phyloP scores from a whole-genome alignment of 1,140 invertebrate species.

The Sinella curviseta region DNA sequence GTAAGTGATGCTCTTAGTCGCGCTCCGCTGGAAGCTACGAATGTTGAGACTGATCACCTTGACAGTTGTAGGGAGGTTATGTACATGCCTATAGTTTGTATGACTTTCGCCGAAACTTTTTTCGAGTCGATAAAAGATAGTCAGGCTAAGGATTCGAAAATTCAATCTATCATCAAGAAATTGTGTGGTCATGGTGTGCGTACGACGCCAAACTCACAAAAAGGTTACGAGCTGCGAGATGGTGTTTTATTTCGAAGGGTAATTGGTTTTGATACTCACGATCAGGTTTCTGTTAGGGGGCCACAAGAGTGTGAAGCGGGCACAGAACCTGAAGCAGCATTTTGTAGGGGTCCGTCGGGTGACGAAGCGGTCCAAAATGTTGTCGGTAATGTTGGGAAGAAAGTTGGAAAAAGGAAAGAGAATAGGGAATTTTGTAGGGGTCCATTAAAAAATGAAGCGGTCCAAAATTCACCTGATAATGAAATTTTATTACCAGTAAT shows the following conservation, averaged over 20 bases:
- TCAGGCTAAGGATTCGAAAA: background rate
- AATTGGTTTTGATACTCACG: background rate
- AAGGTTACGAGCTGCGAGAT: background rate
- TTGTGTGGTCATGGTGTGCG: background rate
- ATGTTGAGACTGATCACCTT: conserved; percentile 25
- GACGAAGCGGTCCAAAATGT: background rate
- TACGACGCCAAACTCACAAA: background rate
- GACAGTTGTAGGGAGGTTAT: background rate
- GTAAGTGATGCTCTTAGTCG: conserved; percentile 35
- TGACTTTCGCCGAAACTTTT: background rate
- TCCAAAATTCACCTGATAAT: background rate
- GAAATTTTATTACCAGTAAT: background rate
- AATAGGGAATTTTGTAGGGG: background rate
- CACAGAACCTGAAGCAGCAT: background rate
- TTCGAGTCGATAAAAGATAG: background rate
- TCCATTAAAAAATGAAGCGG: background rate
- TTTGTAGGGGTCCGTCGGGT: background rate
- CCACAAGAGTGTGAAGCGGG: background rate
- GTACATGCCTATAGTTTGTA: background rate
- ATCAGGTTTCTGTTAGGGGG: background rate
- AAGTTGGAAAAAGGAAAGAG: background rate
- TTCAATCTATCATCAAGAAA: background rate
- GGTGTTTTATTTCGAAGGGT: background rate
- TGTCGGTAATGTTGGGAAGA: no score
- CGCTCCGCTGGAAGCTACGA: conserved; percentile 32